phyloP scores from a whole-genome alignment of 2,797 vertebrate genomes.

The Silurus aristotelis region DNA sequence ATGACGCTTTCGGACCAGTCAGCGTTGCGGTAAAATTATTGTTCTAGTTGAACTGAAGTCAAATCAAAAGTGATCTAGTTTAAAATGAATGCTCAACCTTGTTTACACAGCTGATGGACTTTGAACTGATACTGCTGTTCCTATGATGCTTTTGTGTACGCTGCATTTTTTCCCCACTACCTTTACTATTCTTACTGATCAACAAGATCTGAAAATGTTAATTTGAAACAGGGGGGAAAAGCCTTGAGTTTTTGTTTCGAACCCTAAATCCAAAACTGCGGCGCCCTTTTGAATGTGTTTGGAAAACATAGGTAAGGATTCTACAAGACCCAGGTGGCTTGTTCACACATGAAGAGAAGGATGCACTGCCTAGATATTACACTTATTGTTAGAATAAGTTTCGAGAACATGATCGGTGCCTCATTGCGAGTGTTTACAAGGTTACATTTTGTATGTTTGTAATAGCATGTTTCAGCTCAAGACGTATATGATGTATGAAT shows the following conservation, averaged over 20 bases:
- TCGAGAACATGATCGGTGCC: slow-evolving; percentile 51
- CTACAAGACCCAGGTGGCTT: slow-evolving; percentile 18
- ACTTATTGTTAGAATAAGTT: slow-evolving; percentile 14
- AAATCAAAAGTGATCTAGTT: neutral
- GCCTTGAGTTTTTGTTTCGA: neutral
- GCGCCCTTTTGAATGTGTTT: neutral
- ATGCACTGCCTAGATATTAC: slow-evolving; percentile 46
- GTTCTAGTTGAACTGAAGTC: neutral
- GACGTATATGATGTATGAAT: slow-evolving; percentile 68
- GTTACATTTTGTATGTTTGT: slow-evolving; percentile 47
- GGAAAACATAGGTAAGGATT: neutral
- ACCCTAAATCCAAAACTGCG: neutral
- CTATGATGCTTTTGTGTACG: neutral
- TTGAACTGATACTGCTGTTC: neutral
- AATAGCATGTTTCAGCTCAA: slow-evolving; percentile 57
- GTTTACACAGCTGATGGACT: neutral
- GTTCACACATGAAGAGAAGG: slow-evolving; percentile 8
- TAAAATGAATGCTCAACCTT: neutral
- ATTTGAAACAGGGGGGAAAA: neutral
- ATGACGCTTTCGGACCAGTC: neutral
- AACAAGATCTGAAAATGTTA: neutral
- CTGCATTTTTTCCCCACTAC: slow-evolving; percentile 13
- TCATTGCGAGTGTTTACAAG: slow-evolving; percentile 53
- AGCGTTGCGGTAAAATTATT: neutral
- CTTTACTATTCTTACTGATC: neutral